Conservation (phyloP, 2,113 vertebrate species). For the Pristiophorus japonicus region DNA sequence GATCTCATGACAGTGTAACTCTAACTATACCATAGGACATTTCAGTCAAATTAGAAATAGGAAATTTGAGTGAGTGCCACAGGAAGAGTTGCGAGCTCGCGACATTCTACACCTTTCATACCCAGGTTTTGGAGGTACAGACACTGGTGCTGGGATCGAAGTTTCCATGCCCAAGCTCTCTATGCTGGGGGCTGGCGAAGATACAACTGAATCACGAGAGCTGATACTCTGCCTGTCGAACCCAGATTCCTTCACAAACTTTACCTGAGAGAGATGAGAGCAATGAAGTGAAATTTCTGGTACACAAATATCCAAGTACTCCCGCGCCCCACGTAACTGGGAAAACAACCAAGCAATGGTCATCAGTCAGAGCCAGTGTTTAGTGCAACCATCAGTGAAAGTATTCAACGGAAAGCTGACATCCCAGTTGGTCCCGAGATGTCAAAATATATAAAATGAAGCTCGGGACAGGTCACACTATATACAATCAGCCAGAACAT, state of each 20-base stretch:
- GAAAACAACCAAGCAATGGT: too few species aligned
- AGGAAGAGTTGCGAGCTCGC: neutral
- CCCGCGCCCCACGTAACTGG: too few species aligned
- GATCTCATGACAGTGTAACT: too few species aligned
- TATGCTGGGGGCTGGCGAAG: slow-evolving; percentile 69
- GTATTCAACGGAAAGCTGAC: too few species aligned
- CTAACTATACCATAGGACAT: neutral
- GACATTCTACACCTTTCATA: slow-evolving; percentile 45
- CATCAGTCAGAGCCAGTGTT: too few species aligned
- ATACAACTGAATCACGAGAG: slow-evolving; percentile 67
- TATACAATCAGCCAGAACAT: too few species aligned
- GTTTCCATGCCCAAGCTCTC: slow-evolving; percentile 63
- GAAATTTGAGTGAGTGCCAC: neutral
- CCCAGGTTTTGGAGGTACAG: slow-evolving; percentile 65
- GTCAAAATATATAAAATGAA: too few species aligned
- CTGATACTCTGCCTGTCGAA: slow-evolving; percentile 62
- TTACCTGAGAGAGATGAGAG: slow-evolving; percentile 63
- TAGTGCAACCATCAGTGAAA: too few species aligned
- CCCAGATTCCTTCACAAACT: slow-evolving; percentile 68
- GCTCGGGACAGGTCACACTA: too few species aligned
- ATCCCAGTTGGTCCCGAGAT: too few species aligned
- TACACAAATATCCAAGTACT: neutral
- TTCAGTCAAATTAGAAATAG: neutral
- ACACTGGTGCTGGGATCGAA: slow-evolving; percentile 46
- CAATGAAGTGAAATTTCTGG: slow-evolving; percentile 30